Evolutionary conservation across 2,797 vertebrate species (phyloP), one percentile per base, ranked within the genome.

Genomic region (Urocyon cinereoargenteus): DNA sequence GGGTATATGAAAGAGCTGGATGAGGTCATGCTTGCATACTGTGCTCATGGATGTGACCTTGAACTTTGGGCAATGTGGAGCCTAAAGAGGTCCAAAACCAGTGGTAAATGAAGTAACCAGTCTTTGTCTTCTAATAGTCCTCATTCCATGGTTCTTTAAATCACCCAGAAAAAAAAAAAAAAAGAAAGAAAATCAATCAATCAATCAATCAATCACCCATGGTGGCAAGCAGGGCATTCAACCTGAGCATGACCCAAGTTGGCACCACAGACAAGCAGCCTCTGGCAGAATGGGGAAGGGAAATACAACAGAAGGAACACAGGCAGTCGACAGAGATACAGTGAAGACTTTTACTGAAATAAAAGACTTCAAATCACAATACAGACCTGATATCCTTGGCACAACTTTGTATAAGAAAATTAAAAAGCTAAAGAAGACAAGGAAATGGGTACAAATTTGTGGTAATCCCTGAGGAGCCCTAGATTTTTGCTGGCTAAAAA

Each of bases 321-420:
- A 57, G 51, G 3, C 3, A n/a, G 18, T 31, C 8, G 24, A 6
- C 28, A 15, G 70, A 57, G 19, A 53, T 84, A 85, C 45, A 49
- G 85, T 61, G 13, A 66, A 34, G 57, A 28, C 3, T 85, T 95
- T 40, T n/a, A 84, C n/a, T 57, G 28, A 85, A 70, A 59, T 59
- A 59, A 64, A 85, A 36, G 15, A 78, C 34, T 81, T 79, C 22
- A 89, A 68, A 68, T 89, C 34, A 91, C 84, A 94, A 91, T 61
- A 49, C 34, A 96, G 21, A 66, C 49, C 21, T 8, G 62, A 4
- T 24, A 57, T 84, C 78, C 10, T 28, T 45, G 68, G 22, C 1
- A 64, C 12, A 61, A n/a, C 31, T 70, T 0, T 85, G 16, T 21
- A 34, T 15, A 10, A 57, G 66, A 24, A 93, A 22, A 53, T 77